Conservation (phyloP, 2,113 vertebrate species). For the Indicator maculatus region DNA sequence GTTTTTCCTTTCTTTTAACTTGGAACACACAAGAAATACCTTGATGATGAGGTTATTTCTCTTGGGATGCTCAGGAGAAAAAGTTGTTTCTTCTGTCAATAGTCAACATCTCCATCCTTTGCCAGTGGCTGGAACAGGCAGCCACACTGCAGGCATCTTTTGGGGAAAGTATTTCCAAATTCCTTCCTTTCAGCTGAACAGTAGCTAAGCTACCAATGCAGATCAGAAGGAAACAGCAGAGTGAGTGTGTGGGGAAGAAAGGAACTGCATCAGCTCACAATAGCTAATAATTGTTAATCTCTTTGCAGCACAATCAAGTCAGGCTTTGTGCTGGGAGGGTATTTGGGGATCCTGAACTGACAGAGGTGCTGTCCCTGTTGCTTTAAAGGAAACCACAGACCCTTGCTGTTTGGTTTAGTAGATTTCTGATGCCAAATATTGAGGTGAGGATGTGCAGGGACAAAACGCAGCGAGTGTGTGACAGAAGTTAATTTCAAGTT, state of each 20-base stretch:
- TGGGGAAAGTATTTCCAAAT: slow-evolving; percentile 18
- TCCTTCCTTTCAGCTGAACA: slow-evolving; percentile 24
- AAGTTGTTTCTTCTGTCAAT: neutral
- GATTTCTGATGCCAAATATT: neutral
- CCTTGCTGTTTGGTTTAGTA: neutral
- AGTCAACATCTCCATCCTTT: neutral
- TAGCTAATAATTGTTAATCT: slow-evolving; percentile 30
- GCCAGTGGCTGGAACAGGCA: neutral
- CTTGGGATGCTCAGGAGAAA: neutral
- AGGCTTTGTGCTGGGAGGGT: neutral
- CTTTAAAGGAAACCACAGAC: neutral
- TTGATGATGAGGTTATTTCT: neutral
- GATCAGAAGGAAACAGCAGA: slow-evolving; percentile 1
- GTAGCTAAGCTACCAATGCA: slow-evolving; percentile 46
- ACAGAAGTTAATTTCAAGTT: neutral
- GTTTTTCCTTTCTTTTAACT: neutral
- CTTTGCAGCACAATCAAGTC: neutral
- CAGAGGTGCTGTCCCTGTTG: neutral
- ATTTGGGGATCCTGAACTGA: neutral
- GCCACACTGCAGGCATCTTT: neutral
- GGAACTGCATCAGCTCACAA: neutral
- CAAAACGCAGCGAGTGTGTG: neutral
- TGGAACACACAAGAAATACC: neutral
- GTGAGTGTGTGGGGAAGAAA: neutral
- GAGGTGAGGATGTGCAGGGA: accelerated